Evolutionary conservation across 2,797 vertebrate species (phyloP).

Genomic region (Lateolabrax maculatus): DNA sequence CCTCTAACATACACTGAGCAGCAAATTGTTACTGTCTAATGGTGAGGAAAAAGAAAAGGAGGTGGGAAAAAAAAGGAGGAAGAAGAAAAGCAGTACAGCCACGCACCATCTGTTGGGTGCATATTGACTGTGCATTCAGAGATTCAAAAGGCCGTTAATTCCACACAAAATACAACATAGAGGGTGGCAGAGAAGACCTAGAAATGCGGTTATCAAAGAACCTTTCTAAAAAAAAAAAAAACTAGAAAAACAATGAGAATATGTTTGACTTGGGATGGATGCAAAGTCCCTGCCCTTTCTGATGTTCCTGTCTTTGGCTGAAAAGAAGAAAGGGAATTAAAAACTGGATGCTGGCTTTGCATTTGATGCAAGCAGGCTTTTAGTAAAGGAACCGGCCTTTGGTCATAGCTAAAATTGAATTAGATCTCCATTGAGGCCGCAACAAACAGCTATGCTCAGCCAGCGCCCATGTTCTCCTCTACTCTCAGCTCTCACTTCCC

Average conservation of each 20-base stretch:
- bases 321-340: constrained; percentile 45
- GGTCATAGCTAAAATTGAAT: constrained; percentile 70
- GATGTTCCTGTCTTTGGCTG: constrained; percentile 18
- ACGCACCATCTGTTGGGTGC: constrained; percentile 76
- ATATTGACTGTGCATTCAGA: constrained; percentile 64
- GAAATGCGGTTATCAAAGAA: constrained; percentile 41
- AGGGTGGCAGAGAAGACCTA: constrained; percentile 2
- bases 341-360: constrained; percentile 52
- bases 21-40: constrained; percentile 66
- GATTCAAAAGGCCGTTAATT: constrained; percentile 61
- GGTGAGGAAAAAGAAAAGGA: constrained; percentile 43
- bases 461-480: constrained; percentile 35
- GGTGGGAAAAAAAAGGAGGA: constrained; percentile 21
- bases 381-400: constrained; percentile 58
- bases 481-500: constrained; percentile 15
- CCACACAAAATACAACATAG: constrained; percentile 33
- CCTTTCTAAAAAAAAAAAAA: constrained; percentile 44
- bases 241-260: constrained; percentile 15
- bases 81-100: constrained; percentile 52
- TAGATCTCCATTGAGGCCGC: constrained; percentile 67
- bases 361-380: constrained; percentile 61
- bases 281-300: constrained; percentile 28
- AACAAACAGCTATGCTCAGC: constrained; percentile 45
- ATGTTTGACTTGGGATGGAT: neutral
- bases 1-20: constrained; percentile 55